phyloP scores from a whole-genome alignment of 2,888 invertebrate genomes.

The Julus scandinavius region DNA sequence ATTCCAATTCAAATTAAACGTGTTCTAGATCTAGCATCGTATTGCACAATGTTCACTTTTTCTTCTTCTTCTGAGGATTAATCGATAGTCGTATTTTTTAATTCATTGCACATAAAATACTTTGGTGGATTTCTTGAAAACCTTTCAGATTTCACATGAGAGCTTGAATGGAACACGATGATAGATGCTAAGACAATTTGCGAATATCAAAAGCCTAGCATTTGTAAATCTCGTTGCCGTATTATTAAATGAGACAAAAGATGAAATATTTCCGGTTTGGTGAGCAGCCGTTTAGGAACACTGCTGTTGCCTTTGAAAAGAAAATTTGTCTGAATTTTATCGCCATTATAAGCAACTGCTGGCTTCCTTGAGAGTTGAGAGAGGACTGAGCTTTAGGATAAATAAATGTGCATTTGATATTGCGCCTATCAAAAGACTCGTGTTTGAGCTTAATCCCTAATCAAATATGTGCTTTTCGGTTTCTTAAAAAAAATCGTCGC shows the following conservation, averaged over 20 bases:
- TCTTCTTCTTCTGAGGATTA: too few relatives aligned
- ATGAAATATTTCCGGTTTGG: neutral
- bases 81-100: too few relatives aligned
- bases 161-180: too few relatives aligned
- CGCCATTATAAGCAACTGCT: neutral
- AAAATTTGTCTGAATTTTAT: neutral
- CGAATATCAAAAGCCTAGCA: neutral
- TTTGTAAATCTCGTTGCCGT: neutral
- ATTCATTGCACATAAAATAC: too few relatives aligned
- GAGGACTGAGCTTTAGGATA: neutral
- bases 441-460: constrained; percentile 24
- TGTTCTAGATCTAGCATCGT: too few relatives aligned
- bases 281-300: neutral
- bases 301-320: neutral
- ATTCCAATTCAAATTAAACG: too few relatives aligned
- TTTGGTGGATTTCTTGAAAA: too few relatives aligned
- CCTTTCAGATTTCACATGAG: too few relatives aligned
- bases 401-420: constrained; percentile 6
- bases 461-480: constrained; percentile 27
- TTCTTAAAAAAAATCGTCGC: neutral
- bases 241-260: neutral
- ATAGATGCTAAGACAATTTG: too few relatives aligned
- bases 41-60: too few relatives aligned
- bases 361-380: neutral
- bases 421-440: neutral